These are phyloP conservation scores for Pelagia noctiluca DNA, from an alignment of 30 jellyfish, hydroid and myxozoan species.

Conservation along the genomic window DNA sequence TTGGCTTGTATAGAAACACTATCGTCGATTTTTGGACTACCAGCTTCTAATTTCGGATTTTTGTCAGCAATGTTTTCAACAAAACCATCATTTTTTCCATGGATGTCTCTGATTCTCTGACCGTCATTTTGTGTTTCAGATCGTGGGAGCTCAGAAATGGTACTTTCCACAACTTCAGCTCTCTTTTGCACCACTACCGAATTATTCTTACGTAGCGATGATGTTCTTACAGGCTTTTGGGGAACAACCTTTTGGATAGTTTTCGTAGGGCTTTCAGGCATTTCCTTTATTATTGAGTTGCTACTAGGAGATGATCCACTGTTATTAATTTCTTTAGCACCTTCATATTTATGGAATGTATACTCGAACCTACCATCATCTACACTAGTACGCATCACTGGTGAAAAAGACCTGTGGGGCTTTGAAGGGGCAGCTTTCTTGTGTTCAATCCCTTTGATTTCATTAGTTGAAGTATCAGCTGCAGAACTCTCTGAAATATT, in stretches of 20 bases:
- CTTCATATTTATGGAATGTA: background rate
- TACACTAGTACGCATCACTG: conserved; percentile 16
- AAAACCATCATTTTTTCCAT: background rate
- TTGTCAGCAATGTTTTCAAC: background rate
- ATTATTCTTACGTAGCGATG: conserved; percentile 38
- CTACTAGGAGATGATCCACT: too few species aligned
- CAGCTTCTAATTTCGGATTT: background rate
- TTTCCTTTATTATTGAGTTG: too few species aligned
- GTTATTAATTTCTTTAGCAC: too few species aligned
- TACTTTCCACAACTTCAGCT: background rate
- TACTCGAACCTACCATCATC: background rate
- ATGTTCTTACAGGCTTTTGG: conserved; percentile 61
- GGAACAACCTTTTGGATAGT: conserved; percentile 48
- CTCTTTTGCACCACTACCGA: conserved; percentile 9
- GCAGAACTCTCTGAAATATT: background rate
- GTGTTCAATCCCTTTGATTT: background rate
- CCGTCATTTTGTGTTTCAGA: too few species aligned
- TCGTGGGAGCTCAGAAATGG: background rate
- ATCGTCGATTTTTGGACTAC: background rate
- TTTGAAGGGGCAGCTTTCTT: conserved; percentile 38
- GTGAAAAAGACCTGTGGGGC: conserved; percentile 40
- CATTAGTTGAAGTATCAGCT: background rate
- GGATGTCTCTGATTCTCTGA: background rate
- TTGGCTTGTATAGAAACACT: background rate
- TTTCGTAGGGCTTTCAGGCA: too few species aligned